Conservation (phyloP, 2,888 invertebrate genomes). For the Auanema sp. region DNA sequence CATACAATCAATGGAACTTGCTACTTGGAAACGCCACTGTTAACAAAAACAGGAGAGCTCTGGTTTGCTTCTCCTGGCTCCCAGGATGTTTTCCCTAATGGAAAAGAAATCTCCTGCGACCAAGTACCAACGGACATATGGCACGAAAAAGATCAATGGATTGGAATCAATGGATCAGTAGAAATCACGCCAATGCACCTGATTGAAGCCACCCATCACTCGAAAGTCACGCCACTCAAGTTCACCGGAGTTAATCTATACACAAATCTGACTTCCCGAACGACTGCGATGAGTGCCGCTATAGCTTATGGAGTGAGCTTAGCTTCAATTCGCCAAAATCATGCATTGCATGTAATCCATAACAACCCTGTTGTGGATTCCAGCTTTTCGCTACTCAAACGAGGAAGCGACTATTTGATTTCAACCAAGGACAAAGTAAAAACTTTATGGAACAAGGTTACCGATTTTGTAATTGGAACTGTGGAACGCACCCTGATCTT, state of each 20-base stretch:
- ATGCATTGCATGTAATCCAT: not conserved
- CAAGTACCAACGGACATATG: not conserved
- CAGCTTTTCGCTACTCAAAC: too few relatives aligned
- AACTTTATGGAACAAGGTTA: too few relatives aligned
- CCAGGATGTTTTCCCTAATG: not conserved
- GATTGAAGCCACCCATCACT: not conserved
- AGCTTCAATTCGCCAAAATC: not conserved
- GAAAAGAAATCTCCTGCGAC: not conserved
- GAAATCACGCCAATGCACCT: not conserved
- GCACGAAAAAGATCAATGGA: not conserved
- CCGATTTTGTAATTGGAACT: too few relatives aligned
- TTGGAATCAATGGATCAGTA: not conserved
- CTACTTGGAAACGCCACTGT: conserved; percentile 22
- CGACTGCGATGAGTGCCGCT: not conserved
- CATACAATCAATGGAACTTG: conserved; percentile 21
- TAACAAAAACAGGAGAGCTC: not conserved
- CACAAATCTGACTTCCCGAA: not conserved
- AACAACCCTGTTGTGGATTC: too few relatives aligned
- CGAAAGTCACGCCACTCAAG: not conserved
- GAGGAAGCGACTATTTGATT: too few relatives aligned
- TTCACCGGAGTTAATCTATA: not conserved
- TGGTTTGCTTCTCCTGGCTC: conserved; percentile 8
- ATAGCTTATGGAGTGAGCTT: not conserved
- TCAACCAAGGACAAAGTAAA: too few relatives aligned
- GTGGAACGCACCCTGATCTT: too few relatives aligned